Conservation (phyloP, 1,140 invertebrate species). For the Copidosoma floridanum region DNA sequence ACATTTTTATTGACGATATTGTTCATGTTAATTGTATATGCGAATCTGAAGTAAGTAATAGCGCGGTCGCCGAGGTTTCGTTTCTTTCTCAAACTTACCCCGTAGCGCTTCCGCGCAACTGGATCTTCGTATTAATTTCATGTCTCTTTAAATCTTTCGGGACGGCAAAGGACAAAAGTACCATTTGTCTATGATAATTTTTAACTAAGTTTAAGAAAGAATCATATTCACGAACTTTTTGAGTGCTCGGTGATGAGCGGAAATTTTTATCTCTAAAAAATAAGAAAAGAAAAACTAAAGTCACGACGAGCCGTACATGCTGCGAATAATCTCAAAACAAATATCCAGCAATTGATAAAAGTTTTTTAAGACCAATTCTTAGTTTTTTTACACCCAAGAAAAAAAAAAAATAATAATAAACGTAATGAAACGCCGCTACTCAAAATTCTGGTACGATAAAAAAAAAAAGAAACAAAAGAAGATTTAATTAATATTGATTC, state of each 20-base stretch:
- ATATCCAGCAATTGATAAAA: slow-evolving; percentile 44
- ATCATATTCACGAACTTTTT: slow-evolving; percentile 10
- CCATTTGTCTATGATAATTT: slow-evolving; percentile 50
- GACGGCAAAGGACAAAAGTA: slow-evolving; percentile 56
- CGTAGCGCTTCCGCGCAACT: too few species aligned
- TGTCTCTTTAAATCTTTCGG: slow-evolving; percentile 29
- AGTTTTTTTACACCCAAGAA: too few species aligned
- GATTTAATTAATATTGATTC: slow-evolving; percentile 21
- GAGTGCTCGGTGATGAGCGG: slow-evolving; percentile 12
- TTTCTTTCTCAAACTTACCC: too few species aligned
- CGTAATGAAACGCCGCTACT: too few species aligned
- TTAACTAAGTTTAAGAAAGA: slow-evolving; percentile 38
- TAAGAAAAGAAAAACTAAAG: slow-evolving; percentile 42
- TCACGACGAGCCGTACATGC: slow-evolving; percentile 42
- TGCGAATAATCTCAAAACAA: slow-evolving; percentile 42
- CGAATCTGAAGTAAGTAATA: too few species aligned
- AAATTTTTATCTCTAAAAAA: slow-evolving; percentile 13
- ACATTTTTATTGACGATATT: slow-evolving; percentile 13
- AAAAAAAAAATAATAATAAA: too few species aligned
- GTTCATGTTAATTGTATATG: slow-evolving; percentile 10
- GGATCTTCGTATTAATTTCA: slow-evolving; percentile 23
- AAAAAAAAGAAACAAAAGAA: too few species aligned
- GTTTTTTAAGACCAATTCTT: too few species aligned
- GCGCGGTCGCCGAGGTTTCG: too few species aligned
- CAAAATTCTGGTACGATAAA: too few species aligned